A percentile compares a stretch with the other conserved stretches of the same genome.
These are phyloP conservation scores for Propithecus deckenii DNA, from an alignment of 2,797 vertebrate genomes.

Conservation along the genomic window DNA sequence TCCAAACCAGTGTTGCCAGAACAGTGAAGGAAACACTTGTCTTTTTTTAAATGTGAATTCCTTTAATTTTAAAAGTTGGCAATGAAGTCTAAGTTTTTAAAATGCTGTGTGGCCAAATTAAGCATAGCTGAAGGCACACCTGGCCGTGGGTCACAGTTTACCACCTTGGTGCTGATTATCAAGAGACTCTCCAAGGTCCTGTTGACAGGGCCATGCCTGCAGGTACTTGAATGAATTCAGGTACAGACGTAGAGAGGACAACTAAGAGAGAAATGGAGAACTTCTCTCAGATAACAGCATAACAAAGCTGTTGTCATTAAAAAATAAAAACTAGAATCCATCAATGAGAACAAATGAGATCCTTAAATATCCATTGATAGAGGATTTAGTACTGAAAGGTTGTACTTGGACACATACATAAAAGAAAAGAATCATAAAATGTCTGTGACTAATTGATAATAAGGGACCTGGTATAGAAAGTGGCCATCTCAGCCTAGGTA, in stretches of 20 bases:
- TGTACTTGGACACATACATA: not conserved
- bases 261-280: not conserved
- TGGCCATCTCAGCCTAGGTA: not conserved
- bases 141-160: not conserved
- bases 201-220: too few species aligned
- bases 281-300: not conserved
- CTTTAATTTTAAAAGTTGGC: not conserved
- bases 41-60: not conserved
- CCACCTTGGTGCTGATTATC: not conserved
- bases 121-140: not conserved
- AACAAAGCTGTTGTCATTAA: not conserved
- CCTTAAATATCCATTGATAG: not conserved
- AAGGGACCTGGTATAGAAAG: not conserved
- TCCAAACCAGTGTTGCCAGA: not conserved
- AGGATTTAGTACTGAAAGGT: not conserved
- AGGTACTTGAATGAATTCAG: not conserved
- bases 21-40: not conserved
- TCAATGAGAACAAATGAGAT: not conserved
- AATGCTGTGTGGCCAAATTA: not conserved
- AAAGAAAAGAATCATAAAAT: constrained; percentile 1
- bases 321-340: not conserved
- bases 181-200: not conserved
- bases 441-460: not conserved
- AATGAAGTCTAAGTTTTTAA: not conserved
- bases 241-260: not conserved